Conservation (phyloP, 2,888 invertebrate species). For the Diplazon laetatorius region DNA sequence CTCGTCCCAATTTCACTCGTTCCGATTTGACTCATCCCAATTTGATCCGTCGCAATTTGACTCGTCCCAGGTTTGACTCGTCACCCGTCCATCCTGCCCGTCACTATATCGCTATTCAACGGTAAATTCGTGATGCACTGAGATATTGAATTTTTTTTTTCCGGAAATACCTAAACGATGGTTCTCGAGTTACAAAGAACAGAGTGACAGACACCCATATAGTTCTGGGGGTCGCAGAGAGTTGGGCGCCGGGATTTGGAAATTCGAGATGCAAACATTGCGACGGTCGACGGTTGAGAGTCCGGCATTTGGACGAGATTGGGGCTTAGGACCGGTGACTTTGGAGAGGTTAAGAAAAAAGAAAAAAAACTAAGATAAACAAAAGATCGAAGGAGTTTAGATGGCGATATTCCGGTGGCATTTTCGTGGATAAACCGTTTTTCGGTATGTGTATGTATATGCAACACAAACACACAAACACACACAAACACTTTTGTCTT, state of each 20-base stretch:
- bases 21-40: too few species aligned
- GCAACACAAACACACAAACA: not conserved
- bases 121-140: too few species aligned
- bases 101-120: too few species aligned
- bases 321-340: not conserved
- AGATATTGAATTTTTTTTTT: not conserved
- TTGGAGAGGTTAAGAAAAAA: not conserved
- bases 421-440: too few species aligned
- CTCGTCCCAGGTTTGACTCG: too few species aligned
- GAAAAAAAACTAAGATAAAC: too few species aligned
- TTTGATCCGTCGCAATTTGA: too few species aligned
- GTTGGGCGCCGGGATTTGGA: not conserved
- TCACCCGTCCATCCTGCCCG: too few species aligned
- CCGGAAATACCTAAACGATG: not conserved
- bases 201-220: not conserved
- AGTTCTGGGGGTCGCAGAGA: too few species aligned
- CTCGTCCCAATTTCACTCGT: too few species aligned
- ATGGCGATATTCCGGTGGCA: constrained; percentile 20
- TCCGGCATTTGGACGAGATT: not conserved
- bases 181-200: constrained; percentile 18
- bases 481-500: not conserved
- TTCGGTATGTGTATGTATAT: not conserved
- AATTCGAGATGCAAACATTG: constrained; percentile 47
- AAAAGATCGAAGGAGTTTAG: constrained; percentile 23
- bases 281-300: constrained; percentile 14